Conservation (phyloP, 2,797 vertebrate species). For the Brachyrhaphis roseni region DNA sequence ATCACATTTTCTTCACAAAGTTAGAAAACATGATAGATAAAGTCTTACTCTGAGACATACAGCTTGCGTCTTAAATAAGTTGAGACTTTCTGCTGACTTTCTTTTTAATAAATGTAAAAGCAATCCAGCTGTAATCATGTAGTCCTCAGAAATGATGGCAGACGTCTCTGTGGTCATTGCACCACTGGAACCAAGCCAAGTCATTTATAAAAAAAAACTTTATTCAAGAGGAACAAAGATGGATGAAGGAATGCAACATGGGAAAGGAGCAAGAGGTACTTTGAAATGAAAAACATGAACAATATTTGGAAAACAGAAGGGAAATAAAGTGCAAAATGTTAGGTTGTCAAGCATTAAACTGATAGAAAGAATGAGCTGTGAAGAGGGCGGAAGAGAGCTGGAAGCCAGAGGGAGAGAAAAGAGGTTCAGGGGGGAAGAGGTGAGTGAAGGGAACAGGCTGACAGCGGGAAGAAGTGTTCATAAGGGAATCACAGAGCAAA, state of each 20-base stretch:
- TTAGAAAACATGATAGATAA: not conserved
- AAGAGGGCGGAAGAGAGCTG: constrained; percentile 46
- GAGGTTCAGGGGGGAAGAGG: constrained; percentile 57
- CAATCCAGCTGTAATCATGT: constrained; percentile 42
- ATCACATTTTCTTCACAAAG: constrained; percentile 7
- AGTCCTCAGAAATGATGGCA: constrained; percentile 45
- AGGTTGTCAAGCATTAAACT: constrained; percentile 19
- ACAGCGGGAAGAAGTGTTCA: constrained; percentile 42
- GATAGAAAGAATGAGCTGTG: constrained; percentile 35
- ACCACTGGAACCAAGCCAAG: constrained; percentile 66
- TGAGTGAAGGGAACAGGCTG: constrained; percentile 57
- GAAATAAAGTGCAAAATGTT: constrained; percentile 43
- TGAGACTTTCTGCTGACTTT: constrained; percentile 35
- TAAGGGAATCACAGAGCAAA: constrained; percentile 48
- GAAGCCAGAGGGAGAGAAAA: constrained; percentile 37
- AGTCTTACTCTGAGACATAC: constrained; percentile 30
- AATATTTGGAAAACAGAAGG: constrained; percentile 21
- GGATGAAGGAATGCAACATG: constrained; percentile 36
- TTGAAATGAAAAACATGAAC: constrained; percentile 27
- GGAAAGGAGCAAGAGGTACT: constrained; percentile 30
- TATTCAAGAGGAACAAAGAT: constrained; percentile 65
- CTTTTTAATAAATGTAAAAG: constrained; percentile 36
- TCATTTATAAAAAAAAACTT: constrained; percentile 70
- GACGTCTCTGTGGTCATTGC: constrained; percentile 56
- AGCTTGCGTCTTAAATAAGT: constrained; percentile 34